Conservation (phyloP, 2,797 vertebrate species). For the Graptemys geographica region DNA sequence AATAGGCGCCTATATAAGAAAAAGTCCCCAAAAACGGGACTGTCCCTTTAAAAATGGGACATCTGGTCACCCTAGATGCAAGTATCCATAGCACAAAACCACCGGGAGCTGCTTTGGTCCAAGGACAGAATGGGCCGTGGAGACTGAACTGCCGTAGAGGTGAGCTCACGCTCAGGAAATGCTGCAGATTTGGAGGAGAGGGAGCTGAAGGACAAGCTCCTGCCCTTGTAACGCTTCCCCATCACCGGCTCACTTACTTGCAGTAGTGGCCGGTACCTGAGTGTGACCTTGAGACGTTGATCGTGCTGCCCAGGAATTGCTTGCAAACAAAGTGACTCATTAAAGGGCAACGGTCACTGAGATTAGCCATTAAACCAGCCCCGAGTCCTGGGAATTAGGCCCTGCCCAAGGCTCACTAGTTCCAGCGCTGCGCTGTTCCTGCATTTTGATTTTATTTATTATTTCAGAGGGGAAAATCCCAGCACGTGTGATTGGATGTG, state of each 20-base stretch:
- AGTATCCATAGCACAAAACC: neutral
- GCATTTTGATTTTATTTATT: neutral
- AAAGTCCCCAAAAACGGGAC: too few species aligned
- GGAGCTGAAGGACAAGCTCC: neutral
- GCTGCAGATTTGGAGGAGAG: neutral
- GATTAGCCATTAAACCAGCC: neutral
- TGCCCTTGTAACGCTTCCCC: neutral
- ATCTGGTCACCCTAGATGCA: neutral
- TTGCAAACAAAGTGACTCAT: neutral
- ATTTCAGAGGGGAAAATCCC: neutral
- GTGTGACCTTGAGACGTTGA: neutral
- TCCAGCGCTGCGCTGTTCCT: neutral
- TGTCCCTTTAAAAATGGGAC: too few species aligned
- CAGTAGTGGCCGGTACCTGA: neutral
- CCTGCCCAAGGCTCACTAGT: neutral
- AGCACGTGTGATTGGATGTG: neutral
- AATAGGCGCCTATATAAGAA: too few species aligned
- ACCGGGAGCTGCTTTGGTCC: neutral
- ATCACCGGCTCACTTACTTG: neutral
- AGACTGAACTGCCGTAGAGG: neutral
- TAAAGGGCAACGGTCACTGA: neutral
- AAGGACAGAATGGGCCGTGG: neutral
- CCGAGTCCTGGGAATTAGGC: neutral
- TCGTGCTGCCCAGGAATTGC: too few species aligned
- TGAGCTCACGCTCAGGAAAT: neutral